phyloP scores from a whole-genome alignment of 2,113 vertebrate species.

The Triplophysa siluroides region DNA sequence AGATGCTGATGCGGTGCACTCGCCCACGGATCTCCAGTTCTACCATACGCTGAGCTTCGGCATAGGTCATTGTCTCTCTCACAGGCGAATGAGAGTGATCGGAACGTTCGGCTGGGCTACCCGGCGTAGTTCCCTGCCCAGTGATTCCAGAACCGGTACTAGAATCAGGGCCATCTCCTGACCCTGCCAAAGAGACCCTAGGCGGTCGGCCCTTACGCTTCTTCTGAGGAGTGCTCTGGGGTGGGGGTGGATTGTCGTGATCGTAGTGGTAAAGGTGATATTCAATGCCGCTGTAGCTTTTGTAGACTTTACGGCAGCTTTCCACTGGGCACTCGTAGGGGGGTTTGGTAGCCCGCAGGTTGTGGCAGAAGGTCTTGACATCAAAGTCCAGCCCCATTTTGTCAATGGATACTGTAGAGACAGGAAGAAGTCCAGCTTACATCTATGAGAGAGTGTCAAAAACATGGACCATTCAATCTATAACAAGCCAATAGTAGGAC shows the following conservation, averaged over 20 bases:
- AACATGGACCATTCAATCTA: neutral
- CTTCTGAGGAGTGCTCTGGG: slow-evolving; percentile 85
- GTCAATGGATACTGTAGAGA: slow-evolving; percentile 67
- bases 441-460: slow-evolving; percentile 64
- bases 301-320: slow-evolving; percentile 96
- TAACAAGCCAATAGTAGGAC: neutral
- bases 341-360: slow-evolving; percentile 94
- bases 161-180: slow-evolving; percentile 66
- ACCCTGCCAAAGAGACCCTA: slow-evolving; percentile 68
- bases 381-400: slow-evolving; percentile 97
- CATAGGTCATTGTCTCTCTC: slow-evolving; percentile 95
- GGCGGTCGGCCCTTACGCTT: slow-evolving; percentile 95
- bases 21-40: slow-evolving; percentile 95
- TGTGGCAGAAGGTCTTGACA: slow-evolving; percentile 98
- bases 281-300: slow-evolving; percentile 98
- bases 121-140: slow-evolving; percentile 71
- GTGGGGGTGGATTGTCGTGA: slow-evolving; percentile 91
- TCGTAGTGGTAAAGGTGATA: slow-evolving; percentile 98
- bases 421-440: slow-evolving; percentile 65
- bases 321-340: slow-evolving; percentile 96
- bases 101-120: slow-evolving; percentile 81
- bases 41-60: slow-evolving; percentile 96
- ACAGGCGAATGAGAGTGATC: slow-evolving; percentile 89
- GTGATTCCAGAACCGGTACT: slow-evolving; percentile 60
- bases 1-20: slow-evolving; percentile 96